Evolutionary conservation across 2,113 vertebrate species (phyloP).

Genomic region (Apteryx mantelli): DNA sequence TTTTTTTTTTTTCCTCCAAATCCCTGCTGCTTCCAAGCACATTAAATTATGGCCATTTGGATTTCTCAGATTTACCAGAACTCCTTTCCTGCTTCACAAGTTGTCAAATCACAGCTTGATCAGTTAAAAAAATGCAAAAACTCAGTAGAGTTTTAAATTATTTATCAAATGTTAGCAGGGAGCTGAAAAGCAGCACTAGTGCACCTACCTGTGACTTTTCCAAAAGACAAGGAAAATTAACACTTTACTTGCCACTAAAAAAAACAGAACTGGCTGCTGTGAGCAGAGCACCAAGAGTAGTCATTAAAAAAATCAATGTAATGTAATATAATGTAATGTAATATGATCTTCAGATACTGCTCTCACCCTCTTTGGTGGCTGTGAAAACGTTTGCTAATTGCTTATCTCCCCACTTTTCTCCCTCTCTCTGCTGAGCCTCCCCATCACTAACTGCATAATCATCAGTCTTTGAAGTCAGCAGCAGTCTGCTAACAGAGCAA

Average conservation of each 20-base stretch:
- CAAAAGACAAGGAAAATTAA: background rate
- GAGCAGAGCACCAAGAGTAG: background rate
- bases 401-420: background rate
- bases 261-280: background rate
- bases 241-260: background rate
- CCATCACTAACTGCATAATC: background rate
- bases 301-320: background rate
- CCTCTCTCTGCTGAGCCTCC: background rate
- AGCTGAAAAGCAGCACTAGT: background rate
- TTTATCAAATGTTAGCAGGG: background rate
- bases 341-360: background rate
- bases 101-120: background rate
- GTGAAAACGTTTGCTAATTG: conserved; percentile 30
- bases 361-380: background rate
- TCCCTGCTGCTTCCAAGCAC: background rate
- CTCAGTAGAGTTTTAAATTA: background rate
- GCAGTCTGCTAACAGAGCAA: background rate
- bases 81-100: background rate
- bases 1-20: background rate
- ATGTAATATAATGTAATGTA: background rate
- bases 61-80: background rate
- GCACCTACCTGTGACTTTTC: background rate
- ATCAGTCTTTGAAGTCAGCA: conserved; percentile 10
- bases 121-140: background rate
- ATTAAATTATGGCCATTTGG: background rate